These are phyloP conservation scores for Dunckerocampus dactyliophorus DNA, from an alignment of 2,113 vertebrate species.

Conservation along the genomic window DNA sequence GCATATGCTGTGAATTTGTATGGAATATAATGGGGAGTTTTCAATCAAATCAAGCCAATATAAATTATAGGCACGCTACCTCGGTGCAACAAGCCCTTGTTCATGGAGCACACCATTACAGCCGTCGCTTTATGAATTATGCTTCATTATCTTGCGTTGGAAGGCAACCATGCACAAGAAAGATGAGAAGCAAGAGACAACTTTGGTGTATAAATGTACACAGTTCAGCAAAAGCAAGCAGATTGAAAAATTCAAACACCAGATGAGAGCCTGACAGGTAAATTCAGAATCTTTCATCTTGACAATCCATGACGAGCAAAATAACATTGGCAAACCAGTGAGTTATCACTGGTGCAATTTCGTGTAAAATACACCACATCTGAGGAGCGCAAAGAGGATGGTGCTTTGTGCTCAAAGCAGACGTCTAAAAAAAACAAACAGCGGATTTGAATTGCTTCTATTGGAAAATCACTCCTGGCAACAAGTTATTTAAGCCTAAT, in stretches of 20 bases:
- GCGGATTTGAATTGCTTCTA: too few relatives aligned
- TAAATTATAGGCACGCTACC: conserved; percentile 1
- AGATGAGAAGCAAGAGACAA: conserved; percentile 3
- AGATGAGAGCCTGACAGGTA: not conserved
- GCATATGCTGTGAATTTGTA: conserved; percentile 17
- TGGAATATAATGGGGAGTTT: not conserved
- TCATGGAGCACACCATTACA: conserved; percentile 10
- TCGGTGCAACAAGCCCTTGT: not conserved
- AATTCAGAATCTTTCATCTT: not conserved
- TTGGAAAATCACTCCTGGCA: too few relatives aligned
- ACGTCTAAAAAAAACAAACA: too few relatives aligned
- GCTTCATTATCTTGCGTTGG: not conserved
- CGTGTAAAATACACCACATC: too few relatives aligned
- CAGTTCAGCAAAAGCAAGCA: not conserved
- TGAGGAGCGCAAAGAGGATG: too few relatives aligned
- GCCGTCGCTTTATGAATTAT: conserved; percentile 1
- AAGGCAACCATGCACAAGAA: not conserved
- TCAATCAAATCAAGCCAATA: conserved; percentile 4
- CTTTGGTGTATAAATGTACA: not conserved
- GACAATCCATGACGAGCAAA: not conserved
- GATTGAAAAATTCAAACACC: not conserved
- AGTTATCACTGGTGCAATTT: conserved; percentile 14
- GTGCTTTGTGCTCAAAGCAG: too few relatives aligned
- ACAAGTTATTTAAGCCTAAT: too few relatives aligned
- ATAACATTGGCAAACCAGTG: not conserved